Evolutionary conservation across 2,797 vertebrate species (phyloP).

Genomic region (Benthosema pterotum): DNA sequence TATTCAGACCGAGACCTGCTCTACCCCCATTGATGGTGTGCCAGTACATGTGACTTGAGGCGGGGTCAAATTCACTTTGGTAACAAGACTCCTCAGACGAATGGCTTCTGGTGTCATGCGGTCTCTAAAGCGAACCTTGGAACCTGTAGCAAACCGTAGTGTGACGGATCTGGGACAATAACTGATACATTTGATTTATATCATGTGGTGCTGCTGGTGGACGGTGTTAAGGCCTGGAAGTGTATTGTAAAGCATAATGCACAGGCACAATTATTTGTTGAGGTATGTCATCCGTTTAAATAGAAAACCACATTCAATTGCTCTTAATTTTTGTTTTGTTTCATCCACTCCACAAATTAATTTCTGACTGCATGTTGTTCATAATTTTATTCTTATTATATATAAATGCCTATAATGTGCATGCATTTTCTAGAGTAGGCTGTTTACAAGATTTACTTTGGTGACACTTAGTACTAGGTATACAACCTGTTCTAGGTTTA

Average conservation of each 20-base stretch:
- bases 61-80: conserved; percentile 6
- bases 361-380: not conserved
- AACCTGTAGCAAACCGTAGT: conserved; percentile 10
- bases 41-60: conserved; percentile 52
- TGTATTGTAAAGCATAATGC: conserved; percentile 24
- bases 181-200: conserved; percentile 36
- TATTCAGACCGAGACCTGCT: not conserved
- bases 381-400: not conserved
- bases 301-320: not conserved
- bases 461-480: conserved; percentile 3
- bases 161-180: conserved; percentile 10
- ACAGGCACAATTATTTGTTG: conserved; percentile 40
- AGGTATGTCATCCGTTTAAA: conserved; percentile 29
- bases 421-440: too few species aligned
- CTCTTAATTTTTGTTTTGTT: not conserved
- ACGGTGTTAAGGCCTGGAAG: not conserved
- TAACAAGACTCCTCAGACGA: conserved; percentile 11
- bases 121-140: conserved; percentile 1
- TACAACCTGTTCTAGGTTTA: conserved; percentile 17
- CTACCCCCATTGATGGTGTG: conserved; percentile 1
- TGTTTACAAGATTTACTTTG: not conserved
- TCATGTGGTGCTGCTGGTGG: conserved; percentile 18
- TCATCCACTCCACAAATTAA: not conserved
- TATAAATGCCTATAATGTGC: too few species aligned
- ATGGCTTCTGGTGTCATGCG: conserved; percentile 4